phyloP scores from a whole-genome alignment of 2,113 vertebrate genomes.

The Thamnophis sirtalis region DNA sequence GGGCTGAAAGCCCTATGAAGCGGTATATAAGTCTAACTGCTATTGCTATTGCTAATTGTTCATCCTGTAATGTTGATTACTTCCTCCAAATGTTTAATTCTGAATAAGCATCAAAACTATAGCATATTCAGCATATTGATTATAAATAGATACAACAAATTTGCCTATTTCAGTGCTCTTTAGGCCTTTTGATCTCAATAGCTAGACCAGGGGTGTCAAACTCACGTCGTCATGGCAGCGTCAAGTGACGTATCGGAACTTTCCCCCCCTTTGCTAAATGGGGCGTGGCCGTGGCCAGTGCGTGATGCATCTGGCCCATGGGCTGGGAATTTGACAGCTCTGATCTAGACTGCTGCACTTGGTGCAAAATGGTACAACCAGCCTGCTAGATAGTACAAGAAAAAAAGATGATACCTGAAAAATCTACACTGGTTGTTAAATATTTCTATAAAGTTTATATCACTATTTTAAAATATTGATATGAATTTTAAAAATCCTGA shows the following conservation, averaged over 20 bases:
- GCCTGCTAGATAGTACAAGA: neutral
- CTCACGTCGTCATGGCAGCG: too few species aligned
- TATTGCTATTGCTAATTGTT: too few species aligned
- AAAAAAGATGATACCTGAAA: neutral
- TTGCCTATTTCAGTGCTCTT: neutral
- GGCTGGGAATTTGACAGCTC: too few species aligned
- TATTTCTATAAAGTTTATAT: neutral
- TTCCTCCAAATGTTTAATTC: too few species aligned
- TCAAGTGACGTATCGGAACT: too few species aligned
- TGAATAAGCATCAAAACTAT: neutral
- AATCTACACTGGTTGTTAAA: neutral
- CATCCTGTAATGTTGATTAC: too few species aligned
- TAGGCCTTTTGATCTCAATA: neutral
- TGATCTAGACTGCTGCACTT: neutral
- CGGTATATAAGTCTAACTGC: too few species aligned
- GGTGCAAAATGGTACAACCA: neutral
- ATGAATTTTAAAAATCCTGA: neutral
- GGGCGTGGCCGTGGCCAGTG: too few species aligned
- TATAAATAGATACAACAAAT: neutral
- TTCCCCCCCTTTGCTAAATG: too few species aligned
- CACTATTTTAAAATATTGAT: neutral
- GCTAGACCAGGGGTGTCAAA: neutral
- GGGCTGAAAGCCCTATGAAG: too few species aligned
- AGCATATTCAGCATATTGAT: neutral
- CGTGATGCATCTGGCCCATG: accelerated